Base-by-base conservation (phyloP, 2,888 invertebrate genomes). In the Drosophila neonasuta region DNA sequence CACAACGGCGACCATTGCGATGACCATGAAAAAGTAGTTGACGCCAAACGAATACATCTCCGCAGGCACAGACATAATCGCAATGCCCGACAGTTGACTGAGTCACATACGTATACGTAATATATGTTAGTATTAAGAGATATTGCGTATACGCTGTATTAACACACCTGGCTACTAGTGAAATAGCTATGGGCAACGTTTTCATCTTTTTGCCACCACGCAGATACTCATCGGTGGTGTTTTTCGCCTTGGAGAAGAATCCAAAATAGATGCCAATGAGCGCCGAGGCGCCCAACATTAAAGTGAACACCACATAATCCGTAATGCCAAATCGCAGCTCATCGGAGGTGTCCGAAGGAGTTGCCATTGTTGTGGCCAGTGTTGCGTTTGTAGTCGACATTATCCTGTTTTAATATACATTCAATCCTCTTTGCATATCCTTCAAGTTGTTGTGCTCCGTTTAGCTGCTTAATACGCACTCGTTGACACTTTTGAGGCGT, bases 171-270 rank as follows among this genome's bases (percentile, higher is more conserved):
- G 94, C 94, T 64, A 94, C 91, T n/a, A 94, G 88, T 0, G 94
- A 94, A 85, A 94, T 92, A 11, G 94, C 92, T 57, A 94, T 93
- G 1, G 94, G 94, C 70, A 94, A 90, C 1, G 92, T 91, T 64
- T 92, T 91, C 91, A 94, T 92, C 63, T 91, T 91, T 64, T 92
- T 91, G 50, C 92, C 92, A 2, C 93, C 94, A 79, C 93, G 91
- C 41, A 94, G 90, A 85, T 93, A 93, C 67, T 92, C 92, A 41
- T 93, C 92, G 0, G 91, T 91, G 0, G 92, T 92, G 67, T 92
- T 92, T 54, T 91, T 89, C 36, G 90, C 83, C 75, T 91, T 92
- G 45, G 92, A 91, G 76, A 91, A 92, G 79, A 91, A 92, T 30
- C 92, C 92, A 80, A 93, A 92, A 86, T 93, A 93, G 10, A 93